Evolutionary conservation across 92 coral and sea anemone species (phyloP), one percentile per base, ranked within the genome.

Genomic region (Umimayanthus kanabou): DNA sequence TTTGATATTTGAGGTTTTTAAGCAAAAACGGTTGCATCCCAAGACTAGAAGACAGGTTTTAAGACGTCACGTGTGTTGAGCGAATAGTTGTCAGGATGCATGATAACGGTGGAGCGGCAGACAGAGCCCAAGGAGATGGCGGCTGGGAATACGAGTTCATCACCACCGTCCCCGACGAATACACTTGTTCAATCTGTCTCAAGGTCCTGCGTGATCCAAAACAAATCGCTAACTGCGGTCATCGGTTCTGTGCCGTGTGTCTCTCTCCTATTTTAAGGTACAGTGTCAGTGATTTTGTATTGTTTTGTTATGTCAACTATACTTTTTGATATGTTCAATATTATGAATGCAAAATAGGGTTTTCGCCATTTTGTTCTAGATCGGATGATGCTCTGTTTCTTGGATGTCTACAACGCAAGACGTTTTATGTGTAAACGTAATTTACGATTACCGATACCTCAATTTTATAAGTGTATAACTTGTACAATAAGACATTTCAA

Each of bases 91-190:
- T 50, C 25, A 53, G 11, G 29, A 82, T 82, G 86, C 77, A 66
- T 7, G 86, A 82, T 13, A 82, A 82, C 13, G 76, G 76, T 15
- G 86, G 76, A 14, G 58, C 13, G 29, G 40, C 18, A 15, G 86
- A 82, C 0, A 82, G 86, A 29, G 6, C 49, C 5, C 75, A 37
- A 10, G 75, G 4, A 22, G 85, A 81, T 16, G 77, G 77, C 39
- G 86, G 86, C 3, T 82, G 86, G 86, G 86, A 82, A 3, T 82
- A 69, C n/a, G 86, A 82, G n/a, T 82, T 82, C 0, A 58, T 82
- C 14, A 30, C 30, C 49, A 18, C 39, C 14, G 58, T 40, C 25
- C 77, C 77, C 13, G 86, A 82, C 39, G 86, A 82, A 43, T 82
- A 67, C 39, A 39, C n/a, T 16, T 67, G 86, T 18, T 40, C 76